Percentiles rank a stretch among this genome's conserved stretches.
Evolutionary conservation across 2,113 vertebrate species (phyloP).

Genomic region (Hydropotes inermis): DNA sequence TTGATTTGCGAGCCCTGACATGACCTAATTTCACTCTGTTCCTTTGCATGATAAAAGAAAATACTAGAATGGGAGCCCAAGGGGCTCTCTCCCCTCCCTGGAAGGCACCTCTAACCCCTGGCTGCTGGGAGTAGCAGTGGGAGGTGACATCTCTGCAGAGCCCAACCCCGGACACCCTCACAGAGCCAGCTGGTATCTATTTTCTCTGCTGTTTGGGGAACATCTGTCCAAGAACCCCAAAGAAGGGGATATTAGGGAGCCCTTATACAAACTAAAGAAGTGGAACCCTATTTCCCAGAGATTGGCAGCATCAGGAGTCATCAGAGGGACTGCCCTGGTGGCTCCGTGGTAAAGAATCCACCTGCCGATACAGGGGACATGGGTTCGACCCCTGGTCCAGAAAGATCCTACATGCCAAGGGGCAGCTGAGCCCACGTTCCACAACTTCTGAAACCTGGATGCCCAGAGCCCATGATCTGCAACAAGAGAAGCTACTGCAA

Average conservation of each 20-base stretch:
- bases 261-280: not conserved
- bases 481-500: not conserved
- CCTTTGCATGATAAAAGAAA: conserved; percentile 74
- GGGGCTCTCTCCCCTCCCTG: not conserved
- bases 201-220: not conserved
- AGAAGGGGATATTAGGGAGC: not conserved
- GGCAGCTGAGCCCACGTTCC: not conserved
- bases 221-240: not conserved
- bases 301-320: not conserved
- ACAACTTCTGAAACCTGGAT: not conserved
- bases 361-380: not conserved
- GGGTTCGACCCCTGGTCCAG: not conserved
- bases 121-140: not conserved
- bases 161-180: not conserved
- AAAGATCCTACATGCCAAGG: not conserved
- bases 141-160: not conserved
- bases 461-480: not conserved
- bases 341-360: not conserved
- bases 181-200: not conserved
- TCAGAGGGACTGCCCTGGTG: not conserved
- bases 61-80: conserved; percentile 53
- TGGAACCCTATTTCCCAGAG: not conserved
- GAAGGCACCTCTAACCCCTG: not conserved
- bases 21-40: conserved; percentile 77
- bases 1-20: conserved; percentile 59